Evolutionary conservation across 1,140 invertebrate species (phyloP), one percentile per base, ranked within the genome.

Genomic region (Aphelenchoides fujianensis): DNA sequence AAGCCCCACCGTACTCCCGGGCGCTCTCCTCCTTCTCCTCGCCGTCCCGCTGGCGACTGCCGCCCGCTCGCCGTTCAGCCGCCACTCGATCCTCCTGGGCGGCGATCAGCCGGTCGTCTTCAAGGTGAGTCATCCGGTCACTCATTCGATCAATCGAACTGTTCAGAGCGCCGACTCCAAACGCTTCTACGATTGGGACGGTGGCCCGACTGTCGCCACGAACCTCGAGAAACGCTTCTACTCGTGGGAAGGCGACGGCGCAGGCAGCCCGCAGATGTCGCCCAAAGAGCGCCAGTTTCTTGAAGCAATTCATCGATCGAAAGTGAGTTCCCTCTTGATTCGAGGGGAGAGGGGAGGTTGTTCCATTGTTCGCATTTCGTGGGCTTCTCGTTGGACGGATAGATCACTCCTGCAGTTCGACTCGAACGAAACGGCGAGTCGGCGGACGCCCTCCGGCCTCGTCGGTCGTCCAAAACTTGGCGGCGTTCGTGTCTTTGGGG

Each of bases 361-460:
- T 59, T 59, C 7, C 28, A 7, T 59, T 59, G 5, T 5, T 7
- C 7, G 12, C 19, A 7, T 32, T 5, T 5, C 23, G 55, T 59
- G 28, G 55, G 5, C 5, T 5, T 5, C 23, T 59, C 55, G 7
- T 27, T 59, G 34, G 27, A 7, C 34, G 5, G 5, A 5, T 19
- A 59, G 28, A n/a, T 7, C 19, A 5, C 5, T 69, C 32, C 67
- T 55, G 36, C 61, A 32, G 28, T 62, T 41, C 32, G 34, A 37
- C 28, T 67, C 55, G 23, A 70, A 70, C 19, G 32, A 19, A 30
- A 12, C 19, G 1, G 27, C 12, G 3, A 70, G 12, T 23, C 68
- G 55, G 16, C 36, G 30, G 31, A 70, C 68, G 19, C n/a, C 68
- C 68, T 35, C 63, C 68, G 32, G 68, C 28, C 34, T 70, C 69